Evolutionary conservation across 2,888 invertebrate genomes (phyloP), one percentile per base, ranked within the genome.

Genomic region (Eurytoma adleriae): DNA sequence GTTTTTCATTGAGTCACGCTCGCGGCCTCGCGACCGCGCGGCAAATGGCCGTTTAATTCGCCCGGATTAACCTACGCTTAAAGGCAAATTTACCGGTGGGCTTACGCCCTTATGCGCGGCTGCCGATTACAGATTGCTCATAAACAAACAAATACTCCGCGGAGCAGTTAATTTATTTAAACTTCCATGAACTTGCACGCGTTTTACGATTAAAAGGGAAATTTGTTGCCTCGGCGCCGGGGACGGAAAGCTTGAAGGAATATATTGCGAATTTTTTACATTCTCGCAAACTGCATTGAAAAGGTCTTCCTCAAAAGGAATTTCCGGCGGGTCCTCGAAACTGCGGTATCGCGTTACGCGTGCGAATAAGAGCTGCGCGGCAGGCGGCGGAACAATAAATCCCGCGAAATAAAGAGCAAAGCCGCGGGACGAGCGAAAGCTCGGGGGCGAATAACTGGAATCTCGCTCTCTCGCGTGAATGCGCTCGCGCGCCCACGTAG

Each of bases 401-500:
- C 69, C 52, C 3, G 70, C 40, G 50, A 79, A 75, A 79, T 79
- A 75, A 79, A 79, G 79, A 79, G 70, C 69, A 66, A 75, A 66
- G n/a, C 52, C 54, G 13, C 13, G 40, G 1, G 12, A 20, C 54
- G 18, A 30, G 27, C 67, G 67, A 67, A 67, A 50, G 50, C 54
- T 54, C 54, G 54, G 16, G 16, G 27, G 54, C 54, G 40, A 40
- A 40, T 27, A 16, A 27, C 68, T 12, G 54, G 16, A n/a, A 16
- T 40, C n/a, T 64, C 56, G 13, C 20, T 40, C n/a, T 66, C 20
- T 14, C 74, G n/a, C 66, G 20, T 16, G n/a, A 40, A 40, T 16
- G 20, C 50, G 7, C 7, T 16, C 61, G 50, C 48, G 40, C 16
- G 50, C 18, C 16, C 24, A 69, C 18, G 2, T 5, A 24, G 24